These are phyloP conservation scores for Mythimna lalbum DNA, from an alignment of 2,888 invertebrate species.

Conservation along the genomic window DNA sequence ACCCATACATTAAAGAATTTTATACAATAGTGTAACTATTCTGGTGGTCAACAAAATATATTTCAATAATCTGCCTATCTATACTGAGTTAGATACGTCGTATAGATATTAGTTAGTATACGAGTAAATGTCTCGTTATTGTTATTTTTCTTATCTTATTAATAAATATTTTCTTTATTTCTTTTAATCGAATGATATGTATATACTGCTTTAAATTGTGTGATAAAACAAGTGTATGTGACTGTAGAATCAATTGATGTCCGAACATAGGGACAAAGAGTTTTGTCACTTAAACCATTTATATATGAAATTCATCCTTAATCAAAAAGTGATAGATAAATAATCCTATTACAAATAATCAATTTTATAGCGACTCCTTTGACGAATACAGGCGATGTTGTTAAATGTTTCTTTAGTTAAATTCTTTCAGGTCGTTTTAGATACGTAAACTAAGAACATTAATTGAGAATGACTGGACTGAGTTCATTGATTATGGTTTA, in stretches of 20 bases:
- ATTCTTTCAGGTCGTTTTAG: too few relatives aligned
- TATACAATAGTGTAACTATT: background rate
- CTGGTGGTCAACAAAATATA: background rate
- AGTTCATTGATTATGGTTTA: too few relatives aligned
- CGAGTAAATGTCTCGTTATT: background rate
- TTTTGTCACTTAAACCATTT: background rate
- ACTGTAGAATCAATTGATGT: conserved; percentile 3
- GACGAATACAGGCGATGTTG: background rate
- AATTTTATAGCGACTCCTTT: background rate
- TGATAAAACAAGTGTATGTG: background rate
- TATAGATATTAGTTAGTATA: background rate
- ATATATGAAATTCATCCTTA: too few relatives aligned
- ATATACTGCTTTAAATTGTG: conserved; percentile 4
- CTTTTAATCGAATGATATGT: conserved; percentile 25
- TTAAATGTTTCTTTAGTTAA: background rate
- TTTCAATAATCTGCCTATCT: background rate
- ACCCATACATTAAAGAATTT: background rate
- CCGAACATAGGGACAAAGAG: background rate
- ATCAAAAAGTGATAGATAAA: background rate
- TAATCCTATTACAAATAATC: background rate
- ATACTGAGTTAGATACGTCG: background rate
- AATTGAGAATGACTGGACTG: too few relatives aligned
- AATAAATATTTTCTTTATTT: conserved; percentile 20
- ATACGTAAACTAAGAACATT: too few relatives aligned
- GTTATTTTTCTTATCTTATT: conserved; percentile 39